phyloP scores from a whole-genome alignment of 2,797 vertebrate species.

The Tympanoctomys barrerae region DNA sequence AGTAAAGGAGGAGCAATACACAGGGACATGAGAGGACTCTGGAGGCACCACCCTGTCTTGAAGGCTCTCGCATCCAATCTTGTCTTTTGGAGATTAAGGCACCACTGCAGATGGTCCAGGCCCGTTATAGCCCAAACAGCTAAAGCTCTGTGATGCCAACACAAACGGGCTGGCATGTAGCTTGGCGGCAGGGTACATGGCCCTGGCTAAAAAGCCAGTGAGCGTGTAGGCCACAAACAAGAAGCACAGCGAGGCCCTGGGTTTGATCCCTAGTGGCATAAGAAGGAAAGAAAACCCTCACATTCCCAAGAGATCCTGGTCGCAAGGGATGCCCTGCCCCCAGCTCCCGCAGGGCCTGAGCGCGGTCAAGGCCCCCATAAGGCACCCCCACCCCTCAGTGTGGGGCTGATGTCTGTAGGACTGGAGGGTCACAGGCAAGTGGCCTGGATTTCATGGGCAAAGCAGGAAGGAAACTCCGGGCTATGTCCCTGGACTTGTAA shows the following conservation, averaged over 20 bases:
- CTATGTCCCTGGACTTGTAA: neutral
- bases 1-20: neutral
- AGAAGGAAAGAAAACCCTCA: neutral
- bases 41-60: neutral
- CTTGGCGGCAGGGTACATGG: neutral
- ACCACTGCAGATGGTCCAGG: neutral
- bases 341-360: neutral
- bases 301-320: neutral
- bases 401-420: neutral
- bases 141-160: neutral
- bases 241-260: neutral
- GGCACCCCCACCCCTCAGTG: neutral
- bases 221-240: neutral
- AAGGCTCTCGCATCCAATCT: neutral
- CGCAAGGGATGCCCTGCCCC: neutral
- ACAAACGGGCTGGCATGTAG: neutral
- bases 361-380: neutral
- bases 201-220: neutral
- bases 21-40: neutral
- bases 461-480: neutral
- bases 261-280: neutral
- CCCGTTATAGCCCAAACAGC: neutral
- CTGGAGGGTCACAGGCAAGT: neutral
- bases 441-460: neutral
- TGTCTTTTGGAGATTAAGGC: neutral